Evolutionary conservation across 2,113 vertebrate genomes (phyloP).

Genomic region (Felis chaus): DNA sequence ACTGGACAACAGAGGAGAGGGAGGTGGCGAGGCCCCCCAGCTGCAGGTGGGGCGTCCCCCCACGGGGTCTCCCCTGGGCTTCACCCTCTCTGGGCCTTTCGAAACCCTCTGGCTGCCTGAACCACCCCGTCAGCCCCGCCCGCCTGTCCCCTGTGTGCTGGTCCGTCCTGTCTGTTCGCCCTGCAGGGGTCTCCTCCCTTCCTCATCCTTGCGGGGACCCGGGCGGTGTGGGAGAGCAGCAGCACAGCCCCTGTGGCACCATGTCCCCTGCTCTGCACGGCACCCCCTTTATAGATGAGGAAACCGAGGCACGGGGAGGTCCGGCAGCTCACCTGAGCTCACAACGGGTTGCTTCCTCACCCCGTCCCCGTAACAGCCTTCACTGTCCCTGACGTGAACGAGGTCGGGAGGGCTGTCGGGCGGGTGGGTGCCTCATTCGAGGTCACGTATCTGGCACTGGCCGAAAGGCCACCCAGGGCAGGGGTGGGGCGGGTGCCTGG

Average conservation of each 20-base stretch:
- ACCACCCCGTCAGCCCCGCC: rapidly evolving
- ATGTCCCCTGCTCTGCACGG: rapidly evolving
- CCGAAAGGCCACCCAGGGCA: rapidly evolving
- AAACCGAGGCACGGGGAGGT: background rate
- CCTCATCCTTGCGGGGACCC: background rate
- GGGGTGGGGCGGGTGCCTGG: background rate
- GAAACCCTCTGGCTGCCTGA: rapidly evolving
- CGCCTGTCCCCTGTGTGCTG: rapidly evolving
- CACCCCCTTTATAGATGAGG: background rate
- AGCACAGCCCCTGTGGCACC: rapidly evolving
- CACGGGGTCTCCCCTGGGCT: background rate
- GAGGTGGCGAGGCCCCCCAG: rapidly evolving
- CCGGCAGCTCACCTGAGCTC: background rate
- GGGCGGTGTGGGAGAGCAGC: too few relatives aligned
- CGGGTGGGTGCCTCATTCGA: rapidly evolving
- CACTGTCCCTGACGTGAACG: background rate
- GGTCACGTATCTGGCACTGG: rapidly evolving
- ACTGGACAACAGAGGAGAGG: too few relatives aligned
- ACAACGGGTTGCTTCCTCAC: background rate
- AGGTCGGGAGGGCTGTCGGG: background rate
- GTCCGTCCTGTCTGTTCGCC: too few relatives aligned
- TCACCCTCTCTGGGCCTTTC: background rate
- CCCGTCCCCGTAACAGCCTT: rapidly evolving
- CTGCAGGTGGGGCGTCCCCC: background rate
- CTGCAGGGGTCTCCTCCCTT: background rate